These are phyloP conservation scores for Acanthopleura granulata DNA, from an alignment of 2,888 invertebrate species.

Conservation along the genomic window DNA sequence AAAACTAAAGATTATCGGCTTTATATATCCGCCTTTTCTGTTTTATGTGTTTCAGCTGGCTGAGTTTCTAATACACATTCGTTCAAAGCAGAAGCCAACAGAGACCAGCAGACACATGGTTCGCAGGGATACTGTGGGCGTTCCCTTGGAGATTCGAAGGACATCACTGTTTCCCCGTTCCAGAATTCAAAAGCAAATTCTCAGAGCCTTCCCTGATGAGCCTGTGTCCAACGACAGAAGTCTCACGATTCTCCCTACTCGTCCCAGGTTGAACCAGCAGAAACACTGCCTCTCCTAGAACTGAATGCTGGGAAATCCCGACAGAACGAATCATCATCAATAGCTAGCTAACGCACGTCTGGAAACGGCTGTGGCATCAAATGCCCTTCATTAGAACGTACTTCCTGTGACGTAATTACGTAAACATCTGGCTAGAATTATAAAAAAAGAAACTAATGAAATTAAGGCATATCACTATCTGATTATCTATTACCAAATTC, in stretches of 20 bases:
- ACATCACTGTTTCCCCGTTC: conserved; percentile 13
- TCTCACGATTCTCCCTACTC: background rate
- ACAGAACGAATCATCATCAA: too few relatives aligned
- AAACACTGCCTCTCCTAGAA: too few relatives aligned
- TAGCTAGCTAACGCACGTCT: too few relatives aligned
- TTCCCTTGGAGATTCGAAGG: background rate
- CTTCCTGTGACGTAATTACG: too few relatives aligned
- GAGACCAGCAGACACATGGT: background rate
- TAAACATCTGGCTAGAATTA: too few relatives aligned
- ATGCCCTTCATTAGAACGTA: too few relatives aligned
- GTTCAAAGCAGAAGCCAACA: background rate
- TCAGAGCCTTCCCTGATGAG: background rate
- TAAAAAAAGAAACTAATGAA: too few relatives aligned
- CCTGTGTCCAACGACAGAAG: background rate
- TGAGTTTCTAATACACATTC: background rate
- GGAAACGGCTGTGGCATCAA: too few relatives aligned
- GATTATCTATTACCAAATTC: too few relatives aligned
- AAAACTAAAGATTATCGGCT: background rate
- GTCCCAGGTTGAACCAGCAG: background rate
- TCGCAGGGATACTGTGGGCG: background rate
- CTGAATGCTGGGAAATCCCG: too few relatives aligned
- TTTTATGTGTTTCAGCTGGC: background rate
- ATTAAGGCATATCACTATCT: too few relatives aligned
- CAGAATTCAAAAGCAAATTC: conserved; percentile 15
- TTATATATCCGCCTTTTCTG: background rate